Percentiles rank a stretch among this genome's conserved stretches.
phyloP scores from a whole-genome alignment of 2,113 vertebrate species.

The Cyprichromis sp. region DNA sequence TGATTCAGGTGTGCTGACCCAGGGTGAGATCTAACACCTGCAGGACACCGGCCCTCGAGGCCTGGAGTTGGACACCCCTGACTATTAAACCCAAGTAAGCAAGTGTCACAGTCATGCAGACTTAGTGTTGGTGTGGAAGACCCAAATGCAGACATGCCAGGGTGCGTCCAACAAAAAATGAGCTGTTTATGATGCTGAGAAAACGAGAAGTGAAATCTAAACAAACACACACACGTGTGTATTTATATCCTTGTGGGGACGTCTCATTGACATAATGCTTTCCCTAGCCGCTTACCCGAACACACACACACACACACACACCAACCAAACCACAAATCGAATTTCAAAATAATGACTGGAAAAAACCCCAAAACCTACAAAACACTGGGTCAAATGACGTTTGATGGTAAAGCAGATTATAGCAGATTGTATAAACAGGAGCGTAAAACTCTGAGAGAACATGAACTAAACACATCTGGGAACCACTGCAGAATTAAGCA shows the following conservation, averaged over 20 bases:
- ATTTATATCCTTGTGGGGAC: neutral
- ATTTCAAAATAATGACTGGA: neutral
- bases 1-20: too few species aligned
- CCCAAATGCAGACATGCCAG: neutral
- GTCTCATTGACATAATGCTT: neutral
- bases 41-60: too few species aligned
- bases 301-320: too few species aligned
- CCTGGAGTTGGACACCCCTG: too few species aligned
- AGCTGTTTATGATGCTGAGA: neutral
- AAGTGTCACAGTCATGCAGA: too few species aligned
- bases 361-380: accelerated
- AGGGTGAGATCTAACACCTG: too few species aligned
- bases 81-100: too few species aligned
- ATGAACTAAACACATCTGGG: neutral
- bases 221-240: neutral
- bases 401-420: neutral
- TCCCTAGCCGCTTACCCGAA: too few species aligned
- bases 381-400: neutral
- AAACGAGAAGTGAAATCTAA: neutral
- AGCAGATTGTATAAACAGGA: neutral
- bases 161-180: neutral
- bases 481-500: accelerated
- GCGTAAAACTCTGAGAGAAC: neutral
- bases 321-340: accelerated
- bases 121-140: neutral